These are phyloP conservation scores for Tortricodes alternella DNA, from an alignment of 2,888 invertebrate genomes.

Conservation along the genomic window DNA sequence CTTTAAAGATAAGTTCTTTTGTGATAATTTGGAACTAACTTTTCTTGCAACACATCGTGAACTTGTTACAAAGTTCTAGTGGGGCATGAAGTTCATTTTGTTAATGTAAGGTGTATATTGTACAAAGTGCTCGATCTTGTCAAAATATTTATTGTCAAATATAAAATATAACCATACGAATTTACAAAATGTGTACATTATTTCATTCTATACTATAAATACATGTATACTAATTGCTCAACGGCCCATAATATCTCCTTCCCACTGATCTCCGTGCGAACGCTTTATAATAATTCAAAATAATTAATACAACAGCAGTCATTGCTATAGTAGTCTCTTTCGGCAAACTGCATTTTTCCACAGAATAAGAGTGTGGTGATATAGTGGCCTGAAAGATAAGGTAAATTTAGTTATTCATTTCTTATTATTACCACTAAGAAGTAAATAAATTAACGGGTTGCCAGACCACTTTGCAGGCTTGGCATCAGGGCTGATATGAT, in stretches of 20 bases:
- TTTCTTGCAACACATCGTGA: slow-evolving; percentile 36
- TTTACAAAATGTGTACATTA: slow-evolving; percentile 18
- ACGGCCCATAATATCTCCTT: slow-evolving; percentile 35
- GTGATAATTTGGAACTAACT: slow-evolving; percentile 64
- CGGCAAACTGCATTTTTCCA: slow-evolving; percentile 65
- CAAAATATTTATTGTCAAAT: slow-evolving; percentile 80
- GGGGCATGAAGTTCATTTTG: slow-evolving; percentile 34
- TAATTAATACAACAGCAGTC: slow-evolving; percentile 51
- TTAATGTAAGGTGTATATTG: slow-evolving; percentile 59
- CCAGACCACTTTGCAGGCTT: too few relatives aligned
- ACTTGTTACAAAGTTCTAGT: slow-evolving; percentile 32
- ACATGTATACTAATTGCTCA: neutral
- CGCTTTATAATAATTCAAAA: slow-evolving; percentile 41
- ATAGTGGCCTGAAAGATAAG: slow-evolving; percentile 57
- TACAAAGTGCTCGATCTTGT: slow-evolving; percentile 80
- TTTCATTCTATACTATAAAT: slow-evolving; percentile 8
- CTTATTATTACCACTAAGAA: too few relatives aligned
- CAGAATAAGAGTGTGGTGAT: slow-evolving; percentile 53
- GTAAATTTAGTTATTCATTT: too few relatives aligned
- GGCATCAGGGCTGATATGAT: too few relatives aligned
- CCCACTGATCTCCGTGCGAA: slow-evolving; percentile 43
- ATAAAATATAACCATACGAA: slow-evolving; percentile 44
- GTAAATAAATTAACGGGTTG: neutral
- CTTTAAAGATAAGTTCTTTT: slow-evolving; percentile 59
- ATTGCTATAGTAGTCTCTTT: slow-evolving; percentile 57